Base-by-base conservation (phyloP, 92 coral and sea anemone species). In the Epizoanthus stellaris region DNA sequence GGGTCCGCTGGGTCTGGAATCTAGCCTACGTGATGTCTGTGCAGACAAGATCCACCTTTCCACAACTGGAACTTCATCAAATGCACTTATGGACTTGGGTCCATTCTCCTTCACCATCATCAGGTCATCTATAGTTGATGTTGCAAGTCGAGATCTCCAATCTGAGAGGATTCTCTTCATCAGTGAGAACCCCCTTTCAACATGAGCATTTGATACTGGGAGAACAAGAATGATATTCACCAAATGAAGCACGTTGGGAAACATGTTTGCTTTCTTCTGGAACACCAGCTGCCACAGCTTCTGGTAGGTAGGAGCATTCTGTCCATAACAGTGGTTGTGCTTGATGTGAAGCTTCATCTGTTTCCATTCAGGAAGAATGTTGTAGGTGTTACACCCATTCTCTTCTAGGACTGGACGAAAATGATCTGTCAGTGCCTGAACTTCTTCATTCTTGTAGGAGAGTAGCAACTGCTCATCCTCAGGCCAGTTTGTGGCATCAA, bases 381-480 rank as follows among this genome's bases (percentile, higher is more conserved):
- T 71, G 86, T 73, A 69, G 39, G 87, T 88, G 84, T 88, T 85
- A 45, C 61, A 65, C 68, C 89, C 91, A 70, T 85, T 56, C 77
- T 88, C 71, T 91, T 89, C 89, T 88, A 80, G 89, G 86, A 86
- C 86, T 91, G 94, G 70, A 86, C 92, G 67, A 76, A 85, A 30
- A 81, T 73, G 72, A 91, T 89, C 80, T 88, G 83, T 85, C 86
- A 73, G 63, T 77, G 40, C 67, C 71, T 52, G 87, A 5, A 75
- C 80, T 4, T 54, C 80, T 74, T 74, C 80, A 74, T 74, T 74
- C 65, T 74, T 74, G 66, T 74, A 74, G 80, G 80, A 74, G 65
- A 74, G 23, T 74, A 54, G 65, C 21, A 25, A 53, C 17, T 74
- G 80, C 43, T 74, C 80, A 74, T 74, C 65, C 10, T 73, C 62